phyloP scores from a whole-genome alignment of 1,140 invertebrate genomes.

The Bombus confusus region DNA sequence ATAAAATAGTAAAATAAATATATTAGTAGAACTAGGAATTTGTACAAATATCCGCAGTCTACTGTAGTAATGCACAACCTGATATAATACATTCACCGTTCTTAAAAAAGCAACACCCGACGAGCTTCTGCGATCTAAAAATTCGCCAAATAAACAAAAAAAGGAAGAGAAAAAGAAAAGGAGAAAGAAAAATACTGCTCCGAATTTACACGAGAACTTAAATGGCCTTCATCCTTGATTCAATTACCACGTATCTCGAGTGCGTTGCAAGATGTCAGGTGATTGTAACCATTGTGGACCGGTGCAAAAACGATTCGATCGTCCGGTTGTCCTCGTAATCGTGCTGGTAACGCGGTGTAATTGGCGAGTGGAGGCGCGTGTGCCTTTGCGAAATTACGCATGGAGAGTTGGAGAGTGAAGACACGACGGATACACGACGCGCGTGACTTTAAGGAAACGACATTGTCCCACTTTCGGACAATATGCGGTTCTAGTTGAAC shows the following conservation, averaged over 20 bases:
- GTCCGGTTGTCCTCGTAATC: not conserved
- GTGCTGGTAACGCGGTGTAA: not conserved
- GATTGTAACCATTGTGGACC: not conserved
- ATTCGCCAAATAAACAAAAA: too few species aligned
- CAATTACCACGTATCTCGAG: not conserved
- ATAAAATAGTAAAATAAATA: too few species aligned
- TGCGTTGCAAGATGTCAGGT: not conserved
- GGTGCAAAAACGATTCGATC: not conserved
- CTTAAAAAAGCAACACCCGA: too few species aligned
- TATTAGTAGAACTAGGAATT: too few species aligned
- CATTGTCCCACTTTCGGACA: not conserved
- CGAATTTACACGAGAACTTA: not conserved
- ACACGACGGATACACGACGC: too few species aligned
- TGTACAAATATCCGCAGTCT: too few species aligned
- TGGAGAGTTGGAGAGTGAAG: not conserved
- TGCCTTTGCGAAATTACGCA: not conserved
- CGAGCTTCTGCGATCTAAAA: too few species aligned
- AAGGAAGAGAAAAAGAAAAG: too few species aligned
- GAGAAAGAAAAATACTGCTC: not conserved
- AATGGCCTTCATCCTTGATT: not conserved
- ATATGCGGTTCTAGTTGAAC: not conserved
- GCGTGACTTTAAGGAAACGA: constrained; percentile 8
- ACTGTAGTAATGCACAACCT: too few species aligned
- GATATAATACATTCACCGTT: too few species aligned
- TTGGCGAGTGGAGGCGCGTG: not conserved